Evolutionary conservation across 1,140 invertebrate species (phyloP).

Genomic region (Aporrectodea caliginosa): DNA sequence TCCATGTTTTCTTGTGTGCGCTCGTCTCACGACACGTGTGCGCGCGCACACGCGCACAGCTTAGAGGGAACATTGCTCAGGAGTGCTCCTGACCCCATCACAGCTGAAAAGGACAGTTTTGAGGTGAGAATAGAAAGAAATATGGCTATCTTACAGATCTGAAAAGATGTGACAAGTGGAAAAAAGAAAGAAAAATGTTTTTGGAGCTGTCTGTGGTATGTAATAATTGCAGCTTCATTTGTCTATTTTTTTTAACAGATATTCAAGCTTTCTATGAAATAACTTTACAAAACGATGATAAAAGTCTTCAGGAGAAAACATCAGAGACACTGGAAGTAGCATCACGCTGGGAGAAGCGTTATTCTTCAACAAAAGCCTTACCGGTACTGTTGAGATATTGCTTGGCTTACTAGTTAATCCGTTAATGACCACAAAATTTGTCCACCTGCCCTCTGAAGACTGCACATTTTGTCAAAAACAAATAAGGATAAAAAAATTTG

Average conservation of each 20-base stretch:
- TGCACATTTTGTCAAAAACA: too few species aligned
- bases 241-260: slow-evolving; percentile 67
- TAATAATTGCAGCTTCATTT: background rate
- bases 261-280: slow-evolving; percentile 98
- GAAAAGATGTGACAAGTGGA: too few species aligned
- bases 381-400: background rate
- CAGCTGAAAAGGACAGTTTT: background rate
- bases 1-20: too few species aligned
- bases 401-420: too few species aligned
- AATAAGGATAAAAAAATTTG: too few species aligned
- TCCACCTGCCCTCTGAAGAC: too few species aligned
- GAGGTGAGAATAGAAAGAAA: background rate
- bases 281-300: slow-evolving; percentile 88
- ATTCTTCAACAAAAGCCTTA: slow-evolving; percentile 32
- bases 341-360: slow-evolving; percentile 77
- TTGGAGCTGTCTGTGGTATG: background rate
- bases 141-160: background rate
- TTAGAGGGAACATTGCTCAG: background rate
- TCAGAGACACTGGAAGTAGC: slow-evolving; percentile 90
- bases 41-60: background rate
- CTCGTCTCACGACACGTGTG: too few species aligned
- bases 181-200: too few species aligned
- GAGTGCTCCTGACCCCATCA: too few species aligned
- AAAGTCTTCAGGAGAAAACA: slow-evolving; percentile 90
- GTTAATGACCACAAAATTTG: too few species aligned